Conservation (phyloP, 2,888 invertebrate genomes). For the Chydorus sphaericus region DNA sequence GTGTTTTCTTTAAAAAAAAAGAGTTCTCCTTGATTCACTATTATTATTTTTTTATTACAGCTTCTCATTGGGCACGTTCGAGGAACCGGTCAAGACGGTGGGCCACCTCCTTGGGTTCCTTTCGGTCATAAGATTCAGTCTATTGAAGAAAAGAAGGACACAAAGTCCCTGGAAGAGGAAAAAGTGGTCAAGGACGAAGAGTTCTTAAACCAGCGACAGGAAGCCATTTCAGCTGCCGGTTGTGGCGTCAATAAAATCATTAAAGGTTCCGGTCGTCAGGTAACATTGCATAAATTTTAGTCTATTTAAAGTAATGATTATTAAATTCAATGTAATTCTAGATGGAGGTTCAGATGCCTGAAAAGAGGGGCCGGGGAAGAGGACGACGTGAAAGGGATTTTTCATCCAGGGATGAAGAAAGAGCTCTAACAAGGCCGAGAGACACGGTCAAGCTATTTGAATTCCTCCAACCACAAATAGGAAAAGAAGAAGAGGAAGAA, state of each 20-base stretch:
- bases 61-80: conserved; percentile 28
- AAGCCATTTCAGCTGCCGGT: conserved; percentile 70
- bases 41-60: conserved; percentile 20
- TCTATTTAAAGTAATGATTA: background rate
- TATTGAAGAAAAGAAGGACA: background rate
- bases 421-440: background rate
- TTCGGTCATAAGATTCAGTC: conserved; percentile 57
- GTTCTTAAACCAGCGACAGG: conserved; percentile 77
- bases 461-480: conserved; percentile 9
- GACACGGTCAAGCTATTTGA: conserved; percentile 9
- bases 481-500: background rate
- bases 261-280: conserved; percentile 7
- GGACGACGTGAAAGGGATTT: background rate
- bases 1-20: conserved; percentile 12
- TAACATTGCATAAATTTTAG: background rate
- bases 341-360: background rate
- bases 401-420: background rate
- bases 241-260: conserved; percentile 23
- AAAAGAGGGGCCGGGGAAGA: conserved; percentile 7
- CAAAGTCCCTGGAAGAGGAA: background rate
- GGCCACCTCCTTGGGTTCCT: conserved; percentile 81
- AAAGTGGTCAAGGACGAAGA: conserved; percentile 43
- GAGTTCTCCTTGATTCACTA: too few species aligned
- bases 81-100: conserved; percentile 47
- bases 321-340: background rate